Base-by-base conservation (phyloP, 2,797 vertebrate species). In the Oryzias dopingdopingensis region DNA sequence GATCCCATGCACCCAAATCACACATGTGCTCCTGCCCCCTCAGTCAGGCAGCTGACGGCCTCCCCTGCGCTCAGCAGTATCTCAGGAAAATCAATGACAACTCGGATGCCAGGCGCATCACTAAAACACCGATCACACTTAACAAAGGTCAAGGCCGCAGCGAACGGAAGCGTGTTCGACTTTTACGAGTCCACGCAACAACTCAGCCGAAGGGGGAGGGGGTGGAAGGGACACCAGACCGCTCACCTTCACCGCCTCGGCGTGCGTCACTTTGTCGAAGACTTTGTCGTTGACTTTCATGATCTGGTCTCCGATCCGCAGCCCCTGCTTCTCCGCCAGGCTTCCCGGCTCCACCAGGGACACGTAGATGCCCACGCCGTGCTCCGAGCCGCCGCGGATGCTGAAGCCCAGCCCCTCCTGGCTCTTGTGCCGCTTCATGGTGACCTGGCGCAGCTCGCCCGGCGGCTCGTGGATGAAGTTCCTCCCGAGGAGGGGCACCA, bases 401-500 rank as follows among this genome's bases (percentile, higher is more conserved):
- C 97, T 99, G 91, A 99, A 98, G 52, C 97, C 97, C 80, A 99
- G 82, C 2, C 96, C 96, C 65, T 98, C 95, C 69, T 96, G 92
- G 84, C 94, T 95, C 74, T 95, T 95, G 91, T 92, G 93, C 16
- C 97, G 89, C 81, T 94, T 93, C 72, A 99, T 93, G 76, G 86
- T 91, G 72, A 98, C 93, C 74, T 92, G 93, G 4, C 95, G 91
- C 73, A 95, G 84, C 85, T 96, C 94, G 0, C 91, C 91, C 1
- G 89, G 91, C 0, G 90, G 90, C 71, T 92, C 92, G 54, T 91
- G 91, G 74, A 91, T 77, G 62, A 91, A 92, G 76, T 88, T 83
- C 41, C 79, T 82, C 10, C 91, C 92, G n/a, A 92, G 89, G 32
- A 92, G 84, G 12, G 91, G 91, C 51, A 92, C 86, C 52, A 92